phyloP scores from a whole-genome alignment of 2,113 vertebrate species.

The Pseudorectes ferrugineus region DNA sequence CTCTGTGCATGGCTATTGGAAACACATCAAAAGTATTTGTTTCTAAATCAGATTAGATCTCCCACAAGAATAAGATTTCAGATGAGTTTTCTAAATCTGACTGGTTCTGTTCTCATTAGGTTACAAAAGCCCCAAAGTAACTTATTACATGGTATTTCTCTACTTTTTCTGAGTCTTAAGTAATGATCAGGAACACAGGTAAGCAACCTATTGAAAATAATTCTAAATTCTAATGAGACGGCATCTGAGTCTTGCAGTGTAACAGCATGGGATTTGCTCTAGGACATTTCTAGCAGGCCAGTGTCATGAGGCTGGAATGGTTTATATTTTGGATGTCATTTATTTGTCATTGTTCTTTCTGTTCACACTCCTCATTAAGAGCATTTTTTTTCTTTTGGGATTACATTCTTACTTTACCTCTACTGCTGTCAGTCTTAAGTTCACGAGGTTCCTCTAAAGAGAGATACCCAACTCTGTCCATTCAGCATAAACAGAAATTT shows the following conservation, averaged over 20 bases:
- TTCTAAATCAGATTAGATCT: neutral
- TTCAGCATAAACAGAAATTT: neutral
- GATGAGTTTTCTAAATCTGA: neutral
- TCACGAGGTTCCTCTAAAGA: neutral
- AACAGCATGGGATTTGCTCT: neutral
- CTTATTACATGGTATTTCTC: neutral
- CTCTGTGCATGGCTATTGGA: neutral
- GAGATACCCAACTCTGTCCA: neutral
- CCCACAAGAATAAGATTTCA: neutral
- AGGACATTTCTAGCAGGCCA: neutral
- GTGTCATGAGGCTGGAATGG: neutral
- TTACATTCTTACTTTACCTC: neutral
- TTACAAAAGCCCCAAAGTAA: neutral
- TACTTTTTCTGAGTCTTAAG: neutral
- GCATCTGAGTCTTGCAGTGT: neutral
- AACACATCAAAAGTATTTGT: neutral
- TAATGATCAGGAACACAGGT: neutral
- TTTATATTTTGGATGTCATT: slow-evolving; percentile 4
- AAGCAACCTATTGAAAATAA: neutral
- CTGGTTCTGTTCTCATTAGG: neutral
- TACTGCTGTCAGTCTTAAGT: neutral
- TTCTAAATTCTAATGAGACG: neutral
- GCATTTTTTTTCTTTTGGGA: neutral
- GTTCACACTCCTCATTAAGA: neutral
- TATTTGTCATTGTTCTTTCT: slow-evolving; percentile 42